Conservation (phyloP, 2,797 vertebrate species). For the Pseudomugil tenellus region DNA sequence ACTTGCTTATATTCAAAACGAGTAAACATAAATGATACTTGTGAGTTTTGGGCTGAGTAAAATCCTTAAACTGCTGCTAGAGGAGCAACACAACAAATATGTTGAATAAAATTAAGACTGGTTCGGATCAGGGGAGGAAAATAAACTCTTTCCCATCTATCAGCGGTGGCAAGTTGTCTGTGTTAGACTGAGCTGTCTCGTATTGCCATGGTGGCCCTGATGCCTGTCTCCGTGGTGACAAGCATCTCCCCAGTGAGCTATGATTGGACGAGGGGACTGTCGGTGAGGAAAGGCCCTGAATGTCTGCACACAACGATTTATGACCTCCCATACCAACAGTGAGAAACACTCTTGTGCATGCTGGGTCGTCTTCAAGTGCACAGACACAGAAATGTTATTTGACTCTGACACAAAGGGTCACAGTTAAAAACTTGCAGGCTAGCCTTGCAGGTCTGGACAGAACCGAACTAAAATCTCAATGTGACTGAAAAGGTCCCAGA, state of each 20-base stretch:
- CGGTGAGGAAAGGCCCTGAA: constrained; percentile 30
- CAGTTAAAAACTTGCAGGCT: background rate
- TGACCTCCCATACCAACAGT: constrained; percentile 27
- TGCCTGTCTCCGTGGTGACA: constrained; percentile 68
- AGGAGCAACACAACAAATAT: constrained; percentile 9
- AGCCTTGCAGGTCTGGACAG: background rate
- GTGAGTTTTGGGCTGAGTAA: background rate
- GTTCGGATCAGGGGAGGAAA: constrained; percentile 7
- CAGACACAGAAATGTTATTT: background rate
- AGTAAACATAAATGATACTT: background rate
- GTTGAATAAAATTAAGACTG: constrained; percentile 16
- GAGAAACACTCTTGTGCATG: constrained; percentile 13
- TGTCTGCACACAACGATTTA: constrained; percentile 23
- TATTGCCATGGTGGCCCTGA: constrained; percentile 62
- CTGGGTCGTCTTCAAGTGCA: background rate
- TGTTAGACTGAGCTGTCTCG: constrained; percentile 61
- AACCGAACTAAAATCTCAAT: too few relatives aligned
- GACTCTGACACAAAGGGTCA: constrained; percentile 1
- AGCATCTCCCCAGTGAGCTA: constrained; percentile 51
- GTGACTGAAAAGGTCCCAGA: too few relatives aligned
- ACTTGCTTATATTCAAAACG: background rate
- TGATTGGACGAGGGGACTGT: constrained; percentile 65
- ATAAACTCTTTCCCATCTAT: constrained; percentile 59
- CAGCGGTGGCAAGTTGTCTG: constrained; percentile 73
- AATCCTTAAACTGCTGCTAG: background rate